phyloP scores from a whole-genome alignment of 1,140 invertebrate genomes.

The Zelostemma sp. region DNA sequence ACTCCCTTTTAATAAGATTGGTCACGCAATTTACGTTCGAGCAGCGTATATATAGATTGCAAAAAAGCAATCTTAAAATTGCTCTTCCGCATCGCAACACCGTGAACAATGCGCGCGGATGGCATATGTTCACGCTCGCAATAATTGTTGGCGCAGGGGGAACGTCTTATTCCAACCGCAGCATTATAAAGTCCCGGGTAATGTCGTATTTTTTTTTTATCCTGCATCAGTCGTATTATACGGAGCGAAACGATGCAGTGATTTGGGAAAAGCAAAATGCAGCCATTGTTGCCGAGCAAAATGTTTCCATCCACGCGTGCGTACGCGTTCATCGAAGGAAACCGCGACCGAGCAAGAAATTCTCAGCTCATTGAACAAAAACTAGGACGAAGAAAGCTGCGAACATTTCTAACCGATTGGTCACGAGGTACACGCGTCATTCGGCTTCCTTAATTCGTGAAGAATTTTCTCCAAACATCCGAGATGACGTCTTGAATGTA shows the following conservation, averaged over 20 bases:
- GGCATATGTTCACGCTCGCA: too few species aligned
- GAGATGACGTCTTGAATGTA: too few species aligned
- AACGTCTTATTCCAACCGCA: too few species aligned
- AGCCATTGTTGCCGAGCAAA: neutral
- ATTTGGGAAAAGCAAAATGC: too few species aligned
- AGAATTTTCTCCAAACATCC: too few species aligned
- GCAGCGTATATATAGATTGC: slow-evolving; percentile 28
- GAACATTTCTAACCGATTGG: neutral
- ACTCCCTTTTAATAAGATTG: slow-evolving; percentile 33
- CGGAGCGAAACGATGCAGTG: too few species aligned
- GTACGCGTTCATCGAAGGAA: neutral
- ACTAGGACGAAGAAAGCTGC: slow-evolving; percentile 1
- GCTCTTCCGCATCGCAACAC: slow-evolving; percentile 31
- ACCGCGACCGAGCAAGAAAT: neutral
- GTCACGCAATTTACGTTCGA: slow-evolving; percentile 45
- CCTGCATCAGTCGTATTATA: too few species aligned
- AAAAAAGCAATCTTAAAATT: slow-evolving; percentile 20
- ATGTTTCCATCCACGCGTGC: neutral
- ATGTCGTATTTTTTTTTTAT: too few species aligned
- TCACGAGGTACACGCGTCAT: neutral
- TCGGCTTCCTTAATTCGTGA: too few species aligned
- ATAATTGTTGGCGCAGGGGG: too few species aligned
- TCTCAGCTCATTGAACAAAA: slow-evolving; percentile 1
- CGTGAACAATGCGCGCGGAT: slow-evolving; percentile 8
- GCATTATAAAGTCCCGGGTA: too few species aligned